These are phyloP conservation scores for Sebastes aleutianus DNA, from an alignment of 2,797 vertebrate species.

Conservation along the genomic window DNA sequence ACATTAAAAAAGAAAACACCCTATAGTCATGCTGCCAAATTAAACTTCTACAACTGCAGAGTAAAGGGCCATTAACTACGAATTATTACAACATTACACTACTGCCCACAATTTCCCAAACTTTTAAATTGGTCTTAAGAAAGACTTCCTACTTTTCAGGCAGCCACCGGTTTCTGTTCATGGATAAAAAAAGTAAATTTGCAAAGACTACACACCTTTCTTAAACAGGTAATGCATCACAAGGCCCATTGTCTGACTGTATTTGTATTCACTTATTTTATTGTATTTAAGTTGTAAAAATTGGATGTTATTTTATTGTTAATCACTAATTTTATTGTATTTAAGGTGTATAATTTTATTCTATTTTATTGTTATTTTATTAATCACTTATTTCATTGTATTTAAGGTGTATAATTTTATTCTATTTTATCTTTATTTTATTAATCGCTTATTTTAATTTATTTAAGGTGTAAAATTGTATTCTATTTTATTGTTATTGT, in stretches of 20 bases:
- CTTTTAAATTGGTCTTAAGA: background rate
- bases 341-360: no score
- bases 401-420: no score
- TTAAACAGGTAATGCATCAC: background rate
- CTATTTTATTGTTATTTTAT: no score
- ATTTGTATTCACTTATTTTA: no score
- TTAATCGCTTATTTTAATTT: no score
- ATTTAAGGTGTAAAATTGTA: no score
- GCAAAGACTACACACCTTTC: background rate
- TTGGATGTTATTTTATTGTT: no score
- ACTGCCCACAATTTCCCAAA: background rate
- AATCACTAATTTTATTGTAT: no score
- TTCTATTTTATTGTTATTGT: no score
- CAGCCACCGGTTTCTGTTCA: background rate
- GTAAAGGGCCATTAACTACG: background rate
- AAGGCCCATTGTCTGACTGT: background rate
- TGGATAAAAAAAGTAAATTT: background rate
- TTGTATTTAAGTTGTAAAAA: no score
- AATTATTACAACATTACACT: background rate
- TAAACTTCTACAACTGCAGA: background rate
- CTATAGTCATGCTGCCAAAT: background rate
- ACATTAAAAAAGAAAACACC: background rate
- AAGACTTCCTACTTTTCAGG: background rate
- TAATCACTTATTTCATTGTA: no score
- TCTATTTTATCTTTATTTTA: no score